Conservation (phyloP, 2,888 invertebrate genomes). For the Bruchidius siliquastri region DNA sequence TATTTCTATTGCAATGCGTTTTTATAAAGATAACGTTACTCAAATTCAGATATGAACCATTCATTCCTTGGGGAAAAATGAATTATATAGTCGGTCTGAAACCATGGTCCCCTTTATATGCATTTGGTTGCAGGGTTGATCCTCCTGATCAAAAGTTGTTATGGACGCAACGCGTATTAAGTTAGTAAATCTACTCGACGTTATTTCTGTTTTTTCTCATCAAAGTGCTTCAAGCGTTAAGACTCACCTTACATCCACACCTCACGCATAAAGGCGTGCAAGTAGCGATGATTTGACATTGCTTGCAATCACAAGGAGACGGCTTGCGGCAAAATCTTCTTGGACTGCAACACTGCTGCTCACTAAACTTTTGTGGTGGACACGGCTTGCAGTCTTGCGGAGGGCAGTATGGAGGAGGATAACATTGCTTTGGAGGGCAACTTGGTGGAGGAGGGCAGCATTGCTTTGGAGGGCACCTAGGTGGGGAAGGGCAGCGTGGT, state of each 20-base stretch:
- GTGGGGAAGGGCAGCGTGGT: not conserved
- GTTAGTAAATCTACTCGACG: not conserved
- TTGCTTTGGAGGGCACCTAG: not conserved
- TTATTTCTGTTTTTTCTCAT: too few species aligned
- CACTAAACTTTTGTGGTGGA: not conserved
- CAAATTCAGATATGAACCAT: too few species aligned
- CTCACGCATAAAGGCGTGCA: constrained; percentile 27
- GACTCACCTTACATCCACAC: constrained; percentile 30
- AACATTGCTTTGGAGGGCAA: constrained; percentile 5
- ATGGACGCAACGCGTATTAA: too few species aligned
- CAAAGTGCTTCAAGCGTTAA: too few species aligned
- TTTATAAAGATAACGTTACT: too few species aligned
- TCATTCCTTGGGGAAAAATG: too few species aligned
- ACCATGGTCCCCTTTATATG: too few species aligned
- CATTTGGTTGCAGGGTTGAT: too few species aligned
- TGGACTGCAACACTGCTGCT: not conserved
- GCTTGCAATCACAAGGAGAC: constrained; percentile 27
- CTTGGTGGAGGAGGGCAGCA: not conserved
- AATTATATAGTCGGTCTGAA: too few species aligned
- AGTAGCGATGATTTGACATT: constrained; percentile 21
- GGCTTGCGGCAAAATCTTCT: constrained; percentile 17
- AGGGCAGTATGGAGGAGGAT: constrained; percentile 1
- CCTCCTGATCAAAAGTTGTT: too few species aligned
- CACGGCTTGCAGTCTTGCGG: not conserved
- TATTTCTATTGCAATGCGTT: too few species aligned